Conservation (phyloP, 2,888 invertebrate species). For the Phragmatobia fuliginosa region DNA sequence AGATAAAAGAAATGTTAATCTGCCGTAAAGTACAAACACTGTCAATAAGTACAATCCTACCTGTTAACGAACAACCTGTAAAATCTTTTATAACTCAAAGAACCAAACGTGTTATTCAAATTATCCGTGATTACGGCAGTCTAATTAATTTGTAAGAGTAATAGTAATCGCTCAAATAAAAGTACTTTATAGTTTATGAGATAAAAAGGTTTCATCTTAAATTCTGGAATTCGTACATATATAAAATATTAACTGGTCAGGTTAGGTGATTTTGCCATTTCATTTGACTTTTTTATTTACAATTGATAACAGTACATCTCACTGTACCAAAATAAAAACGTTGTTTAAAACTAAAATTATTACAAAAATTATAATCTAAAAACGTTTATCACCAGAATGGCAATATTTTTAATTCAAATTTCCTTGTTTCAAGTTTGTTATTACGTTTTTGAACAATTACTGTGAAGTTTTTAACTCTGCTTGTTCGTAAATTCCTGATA, state of each 20-base stretch:
- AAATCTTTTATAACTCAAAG: constrained; percentile 8
- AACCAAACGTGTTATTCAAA: neutral
- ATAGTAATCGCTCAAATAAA: neutral
- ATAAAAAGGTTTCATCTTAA: neutral
- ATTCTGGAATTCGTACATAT: neutral
- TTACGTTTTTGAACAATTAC: neutral
- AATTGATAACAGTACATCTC: neutral
- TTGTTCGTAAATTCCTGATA: constrained; percentile 11
- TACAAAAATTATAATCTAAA: no score
- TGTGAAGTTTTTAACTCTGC: neutral
- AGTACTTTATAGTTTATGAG: neutral
- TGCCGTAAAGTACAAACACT: neutral
- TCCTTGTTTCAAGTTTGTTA: neutral
- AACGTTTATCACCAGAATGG: neutral
- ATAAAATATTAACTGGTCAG: neutral
- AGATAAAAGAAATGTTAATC: neutral
- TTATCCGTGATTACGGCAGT: neutral
- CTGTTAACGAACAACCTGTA: neutral
- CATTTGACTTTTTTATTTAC: neutral
- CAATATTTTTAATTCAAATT: neutral
- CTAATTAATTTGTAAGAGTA: neutral
- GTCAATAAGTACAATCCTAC: neutral
- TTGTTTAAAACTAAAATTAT: neutral
- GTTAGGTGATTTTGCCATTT: no score
- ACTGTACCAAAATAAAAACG: neutral